Evolutionary conservation across 2,113 vertebrate species (phyloP).

Genomic region (Haemorhous mexicanus): DNA sequence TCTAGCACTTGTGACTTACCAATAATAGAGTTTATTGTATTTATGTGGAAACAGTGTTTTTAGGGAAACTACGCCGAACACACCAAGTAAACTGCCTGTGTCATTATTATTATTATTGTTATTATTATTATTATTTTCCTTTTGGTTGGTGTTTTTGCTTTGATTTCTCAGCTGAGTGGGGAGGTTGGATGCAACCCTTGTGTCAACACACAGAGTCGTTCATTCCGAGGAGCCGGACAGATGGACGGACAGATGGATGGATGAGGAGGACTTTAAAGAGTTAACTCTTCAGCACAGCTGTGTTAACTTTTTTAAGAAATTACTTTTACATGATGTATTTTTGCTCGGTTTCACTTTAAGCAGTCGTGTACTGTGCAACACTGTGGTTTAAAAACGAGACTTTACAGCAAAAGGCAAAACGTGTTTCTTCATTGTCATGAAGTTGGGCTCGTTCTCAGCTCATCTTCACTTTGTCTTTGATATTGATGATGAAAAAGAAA

Average conservation of each 20-base stretch:
- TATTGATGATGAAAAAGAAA: conserved; percentile 81
- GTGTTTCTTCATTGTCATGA: conserved; percentile 63
- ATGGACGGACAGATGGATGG: not conserved
- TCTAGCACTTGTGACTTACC: conserved; percentile 88
- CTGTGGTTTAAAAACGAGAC: conserved; percentile 57
- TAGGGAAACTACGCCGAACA: conserved; percentile 71
- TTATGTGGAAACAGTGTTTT: conserved; percentile 86
- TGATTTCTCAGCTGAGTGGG: conserved; percentile 24
- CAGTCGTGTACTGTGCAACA: conserved; percentile 60
- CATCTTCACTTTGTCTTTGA: conserved; percentile 83
- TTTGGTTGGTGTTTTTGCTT: conserved; percentile 34
- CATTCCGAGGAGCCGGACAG: not conserved
- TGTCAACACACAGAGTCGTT: not conserved
- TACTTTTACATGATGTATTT: conserved; percentile 35
- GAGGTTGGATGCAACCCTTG: conserved; percentile 7
- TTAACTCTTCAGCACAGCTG: conserved; percentile 55
- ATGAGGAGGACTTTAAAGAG: conserved; percentile 9
- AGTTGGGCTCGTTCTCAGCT: conserved; percentile 70
- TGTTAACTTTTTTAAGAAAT: conserved; percentile 46
- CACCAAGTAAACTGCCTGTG: conserved; percentile 68
- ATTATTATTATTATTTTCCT: not conserved
- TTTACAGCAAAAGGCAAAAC: conserved; percentile 46
- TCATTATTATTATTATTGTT: not conserved
- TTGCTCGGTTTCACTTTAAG: conserved; percentile 53
- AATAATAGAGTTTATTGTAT: conserved; percentile 81